Base-by-base conservation (phyloP, 2,797 vertebrate species). In the Chaetodon trifasciatus region DNA sequence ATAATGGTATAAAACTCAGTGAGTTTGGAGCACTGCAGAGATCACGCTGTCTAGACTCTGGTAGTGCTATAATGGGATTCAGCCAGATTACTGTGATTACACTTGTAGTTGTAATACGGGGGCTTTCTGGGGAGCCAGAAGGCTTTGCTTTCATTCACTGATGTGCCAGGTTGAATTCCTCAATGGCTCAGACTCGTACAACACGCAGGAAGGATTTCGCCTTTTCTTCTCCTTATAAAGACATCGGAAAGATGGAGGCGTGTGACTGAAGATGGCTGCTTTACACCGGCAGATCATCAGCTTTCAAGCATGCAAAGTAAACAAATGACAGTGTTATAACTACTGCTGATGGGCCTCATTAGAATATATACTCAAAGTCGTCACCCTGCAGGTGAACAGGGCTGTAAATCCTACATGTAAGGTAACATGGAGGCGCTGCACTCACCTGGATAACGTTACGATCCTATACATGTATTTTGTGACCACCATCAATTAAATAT, bases 21-120 rank as follows among this genome's bases (percentile, higher is more conserved):
- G 77, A 81, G 74, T 81, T 86, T 1, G 72, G 73, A 83, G 79
- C 67, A 69, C 44, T 73, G 88, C 82, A 91, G 91, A 95, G 93
- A 94, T 95, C 94, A 94, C 69, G 78, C 91, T 84, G 95, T 96
- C 94, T 96, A 96, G 95, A 96, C 94, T 93, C 91, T 8, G 68
- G 94, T 93, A 88, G 87, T 84, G 93, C 89, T 96, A 94, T 96
- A 97, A 97, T 96, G 95, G 94, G 96, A 97, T 97, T 96, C 91
- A 61, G 57, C 0, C 89, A 96, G 95, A 96, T 96, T 96, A 88
- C 83, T 86, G 88, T 87, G 93, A 94, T 93, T 97, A 95, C 94
- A 94, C 92, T 83, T 91, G 82, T 92, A 91, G 88, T 88, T 92
- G 91, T 93, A 93, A 93, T 73, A 82, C 74, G 44, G 86, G 87